Base-by-base conservation (phyloP, 2,113 vertebrate genomes). In the Austrofundulus limnaeus region DNA sequence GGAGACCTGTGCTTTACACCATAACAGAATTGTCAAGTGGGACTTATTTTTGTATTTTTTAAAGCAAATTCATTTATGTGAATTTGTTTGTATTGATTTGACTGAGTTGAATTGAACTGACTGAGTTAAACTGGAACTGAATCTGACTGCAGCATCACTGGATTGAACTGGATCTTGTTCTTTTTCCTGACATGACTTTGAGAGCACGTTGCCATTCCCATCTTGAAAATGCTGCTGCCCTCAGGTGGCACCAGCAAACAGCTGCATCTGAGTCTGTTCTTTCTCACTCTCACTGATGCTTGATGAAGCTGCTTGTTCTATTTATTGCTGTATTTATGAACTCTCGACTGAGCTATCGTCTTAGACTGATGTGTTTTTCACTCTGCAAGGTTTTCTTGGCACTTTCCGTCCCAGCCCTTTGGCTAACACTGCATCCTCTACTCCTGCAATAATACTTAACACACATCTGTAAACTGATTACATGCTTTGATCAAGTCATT, bases 381-480 rank as follows among this genome's bases (percentile, higher is more conserved):
- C 52, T 66, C 43, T 6, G 15, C 16, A 11, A 61, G 50, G 60
- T 66, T 62, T 65, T 66, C 61, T 45, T 76, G 70, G 77, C 75
- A 12, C 50, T 25, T 9, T 16, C 51, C 13, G 0, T 23, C 11
- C 4, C 37, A 54, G 28, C 48, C 20, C 45, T 66, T 75, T 77
- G 72, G 79, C 76, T 53, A 55, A 19, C 71, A 31, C 56, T 45
- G 38, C 43, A 21, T 17, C 37, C 15, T 66, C 49, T 58, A 54
- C 70, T 75, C 47, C 74, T 84, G 81, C 37, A 17, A 75, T 74
- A 73, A 41, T 45, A 75, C 81, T 84, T 81, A 80, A 58, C 72
- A 78, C 16, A 66, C 72, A 64, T 82, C 75, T 84, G 77, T 69
- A 63, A 74, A 82, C 66, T 61, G 51, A 82, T 87, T 70, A 68